Conservation (phyloP, 2,113 vertebrate species). For the Silurus asotus region DNA sequence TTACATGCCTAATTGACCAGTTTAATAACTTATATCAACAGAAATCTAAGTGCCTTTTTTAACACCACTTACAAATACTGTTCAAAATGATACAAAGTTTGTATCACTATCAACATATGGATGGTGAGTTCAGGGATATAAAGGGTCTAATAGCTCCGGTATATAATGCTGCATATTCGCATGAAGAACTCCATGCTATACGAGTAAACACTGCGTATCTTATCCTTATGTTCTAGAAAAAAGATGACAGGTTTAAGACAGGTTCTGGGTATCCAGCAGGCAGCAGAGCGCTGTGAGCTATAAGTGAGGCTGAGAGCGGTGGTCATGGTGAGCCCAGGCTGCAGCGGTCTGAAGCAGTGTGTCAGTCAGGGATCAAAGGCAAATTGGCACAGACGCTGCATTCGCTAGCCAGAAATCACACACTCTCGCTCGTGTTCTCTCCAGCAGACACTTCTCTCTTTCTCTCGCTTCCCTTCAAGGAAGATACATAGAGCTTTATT, state of each 20-base stretch:
- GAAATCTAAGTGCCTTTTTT: constrained; percentile 2
- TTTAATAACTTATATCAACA: constrained; percentile 17
- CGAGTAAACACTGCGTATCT: background rate
- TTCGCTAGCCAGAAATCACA: constrained; percentile 6
- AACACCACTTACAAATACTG: background rate
- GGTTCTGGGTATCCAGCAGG: background rate
- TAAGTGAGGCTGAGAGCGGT: background rate
- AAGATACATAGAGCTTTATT: background rate
- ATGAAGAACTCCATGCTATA: background rate
- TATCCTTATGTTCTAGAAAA: background rate
- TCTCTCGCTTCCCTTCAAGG: background rate
- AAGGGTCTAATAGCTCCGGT: background rate
- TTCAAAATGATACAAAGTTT: background rate
- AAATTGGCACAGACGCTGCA: constrained; percentile 15
- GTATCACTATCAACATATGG: background rate
- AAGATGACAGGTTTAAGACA: background rate
- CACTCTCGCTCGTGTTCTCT: background rate
- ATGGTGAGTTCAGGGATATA: background rate
- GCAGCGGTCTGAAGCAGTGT: constrained; percentile 7
- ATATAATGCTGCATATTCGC: background rate
- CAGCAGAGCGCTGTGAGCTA: background rate
- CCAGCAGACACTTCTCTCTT: background rate
- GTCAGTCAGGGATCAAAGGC: constrained; percentile 31
- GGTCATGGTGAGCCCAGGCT: background rate
- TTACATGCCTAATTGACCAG: constrained; percentile 13